Conservation (phyloP, 2,113 vertebrate genomes). For the Hemibagrus wyckioides region DNA sequence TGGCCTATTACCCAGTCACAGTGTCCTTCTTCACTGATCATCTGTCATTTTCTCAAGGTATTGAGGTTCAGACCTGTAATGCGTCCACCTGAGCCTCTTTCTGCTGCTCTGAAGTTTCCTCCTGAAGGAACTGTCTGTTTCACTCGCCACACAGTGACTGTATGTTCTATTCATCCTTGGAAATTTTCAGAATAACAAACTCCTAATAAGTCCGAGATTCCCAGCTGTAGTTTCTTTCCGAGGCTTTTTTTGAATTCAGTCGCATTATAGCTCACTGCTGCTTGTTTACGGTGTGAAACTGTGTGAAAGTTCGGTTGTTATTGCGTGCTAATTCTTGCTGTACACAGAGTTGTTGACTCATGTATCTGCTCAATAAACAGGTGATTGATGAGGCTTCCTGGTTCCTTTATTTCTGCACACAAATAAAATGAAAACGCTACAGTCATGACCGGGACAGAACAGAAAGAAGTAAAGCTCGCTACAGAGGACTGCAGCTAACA, state of each 20-base stretch:
- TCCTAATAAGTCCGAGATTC: not conserved
- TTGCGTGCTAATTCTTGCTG: too few species aligned
- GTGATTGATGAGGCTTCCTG: not conserved
- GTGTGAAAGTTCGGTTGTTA: not conserved
- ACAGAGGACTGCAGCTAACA: not conserved
- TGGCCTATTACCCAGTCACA: not conserved
- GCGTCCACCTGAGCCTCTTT: not conserved
- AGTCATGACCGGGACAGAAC: not conserved
- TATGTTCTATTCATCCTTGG: not conserved
- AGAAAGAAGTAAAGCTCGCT: not conserved
- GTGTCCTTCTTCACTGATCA: not conserved
- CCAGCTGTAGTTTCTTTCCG: not conserved
- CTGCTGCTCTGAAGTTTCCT: not conserved
- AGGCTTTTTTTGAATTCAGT: not conserved
- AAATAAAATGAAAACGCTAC: not conserved
- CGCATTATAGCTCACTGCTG: not conserved
- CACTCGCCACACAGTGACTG: not conserved
- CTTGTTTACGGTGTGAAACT: not conserved
- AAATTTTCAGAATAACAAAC: not conserved
- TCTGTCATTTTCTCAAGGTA: not conserved
- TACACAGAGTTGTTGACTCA: conserved; percentile 3
- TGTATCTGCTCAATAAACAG: not conserved
- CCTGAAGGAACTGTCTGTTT: not conserved
- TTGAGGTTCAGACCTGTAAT: not conserved
- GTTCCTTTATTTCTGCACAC: not conserved